A percentile compares a stretch with the other conserved stretches of the same genome.
Conservation (phyloP, 2,113 vertebrate genomes). For the Passerina amoena region DNA sequence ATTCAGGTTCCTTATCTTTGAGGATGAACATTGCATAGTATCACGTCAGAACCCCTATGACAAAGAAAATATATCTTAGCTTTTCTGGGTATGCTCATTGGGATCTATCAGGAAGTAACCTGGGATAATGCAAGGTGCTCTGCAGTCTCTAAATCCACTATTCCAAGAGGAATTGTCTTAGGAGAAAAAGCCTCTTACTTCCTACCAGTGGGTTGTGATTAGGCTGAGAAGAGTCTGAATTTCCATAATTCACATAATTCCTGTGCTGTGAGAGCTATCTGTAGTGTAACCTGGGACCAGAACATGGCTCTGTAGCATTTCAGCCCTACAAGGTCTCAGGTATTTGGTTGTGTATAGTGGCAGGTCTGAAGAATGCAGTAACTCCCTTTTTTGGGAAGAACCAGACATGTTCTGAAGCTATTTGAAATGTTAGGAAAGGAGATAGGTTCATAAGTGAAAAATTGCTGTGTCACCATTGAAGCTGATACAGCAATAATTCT, state of each 20-base stretch:
- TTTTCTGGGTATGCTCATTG: background rate
- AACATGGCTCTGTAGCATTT: background rate
- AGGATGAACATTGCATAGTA: background rate
- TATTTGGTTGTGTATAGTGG: background rate
- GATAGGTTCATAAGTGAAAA: background rate
- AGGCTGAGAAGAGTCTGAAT: background rate
- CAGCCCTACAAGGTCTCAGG: background rate
- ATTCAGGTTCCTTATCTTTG: background rate
- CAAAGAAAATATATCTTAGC: background rate
- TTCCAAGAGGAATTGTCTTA: background rate
- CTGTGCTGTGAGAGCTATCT: background rate
- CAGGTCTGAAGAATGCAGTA: background rate
- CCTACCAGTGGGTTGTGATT: background rate
- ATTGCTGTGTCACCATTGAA: conserved; percentile 31
- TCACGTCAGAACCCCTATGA: background rate
- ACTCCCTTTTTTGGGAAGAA: background rate
- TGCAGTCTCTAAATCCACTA: background rate
- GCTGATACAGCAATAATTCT: conserved; percentile 57
- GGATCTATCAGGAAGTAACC: background rate
- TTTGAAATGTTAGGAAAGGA: background rate
- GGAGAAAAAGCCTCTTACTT: background rate
- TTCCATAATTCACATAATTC: background rate
- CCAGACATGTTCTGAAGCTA: background rate
- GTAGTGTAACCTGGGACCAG: background rate
- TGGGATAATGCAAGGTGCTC: background rate